Base-by-base conservation (phyloP, 1,140 invertebrate genomes). In the Paralvinella palmiformis region DNA sequence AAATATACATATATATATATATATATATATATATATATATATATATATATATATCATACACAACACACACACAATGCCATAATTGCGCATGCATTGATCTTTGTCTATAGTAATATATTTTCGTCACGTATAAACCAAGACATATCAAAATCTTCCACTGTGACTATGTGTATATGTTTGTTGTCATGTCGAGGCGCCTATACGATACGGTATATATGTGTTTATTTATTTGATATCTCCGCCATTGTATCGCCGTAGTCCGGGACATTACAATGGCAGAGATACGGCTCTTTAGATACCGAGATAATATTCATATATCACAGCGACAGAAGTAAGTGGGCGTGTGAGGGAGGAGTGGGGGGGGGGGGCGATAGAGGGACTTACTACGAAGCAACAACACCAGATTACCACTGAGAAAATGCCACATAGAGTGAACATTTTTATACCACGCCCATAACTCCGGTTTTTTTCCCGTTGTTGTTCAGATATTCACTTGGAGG, bases 1-100 rank as follows among this genome's bases (percentile, higher is more conserved):
- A n/a, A n/a, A 50, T 50, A 50, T 50, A 50, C 27, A 50, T 50
- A 50, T 50, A 50, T 50, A 50, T 50, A 50, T 50, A 50, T 50
- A 50, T 50, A 50, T 50, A 50, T 50, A 50, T 50, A 50, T 50
- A 50, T 50, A 50, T 50, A 50, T 5, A 50, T 50, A 50, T 5
- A 50, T 50, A 50, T 5, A 50, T 50, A 50, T 50, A 50, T 48
- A 20, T 4, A 3, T 20, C n/a, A 20, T 48, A 10, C 2, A 48
- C 10, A 48, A 3, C 27, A 48, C 10, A 20, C 44, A 3, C 27
- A n/a, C 13, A 44, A 44, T 15, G n/a, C 13, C 37, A 44, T 44
- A n/a, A 15, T 15, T 44, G 37, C 17, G 4, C 15, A 48, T 15
- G 27, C 45, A 48, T 48, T 7, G n/a, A 48, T 22, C 45, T 22